Conservation (phyloP, 2,113 vertebrate species). For the Passer domesticus region DNA sequence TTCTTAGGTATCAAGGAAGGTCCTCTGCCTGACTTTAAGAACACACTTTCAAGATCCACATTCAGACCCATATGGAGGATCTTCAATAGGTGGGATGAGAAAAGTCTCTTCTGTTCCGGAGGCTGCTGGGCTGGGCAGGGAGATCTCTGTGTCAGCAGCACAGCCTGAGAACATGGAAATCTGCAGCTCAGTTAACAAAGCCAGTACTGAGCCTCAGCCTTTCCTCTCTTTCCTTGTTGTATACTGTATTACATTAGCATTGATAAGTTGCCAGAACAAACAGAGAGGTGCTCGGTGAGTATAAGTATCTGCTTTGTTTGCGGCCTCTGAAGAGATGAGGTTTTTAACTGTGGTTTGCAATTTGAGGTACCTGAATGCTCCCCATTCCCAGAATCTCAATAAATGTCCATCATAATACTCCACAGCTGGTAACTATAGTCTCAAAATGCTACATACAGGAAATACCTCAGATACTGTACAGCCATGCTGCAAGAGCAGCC, state of each 20-base stretch:
- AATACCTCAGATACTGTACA: neutral
- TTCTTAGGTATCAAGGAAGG: neutral
- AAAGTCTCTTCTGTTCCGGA: neutral
- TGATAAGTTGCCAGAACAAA: neutral
- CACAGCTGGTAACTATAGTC: neutral
- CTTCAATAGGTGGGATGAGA: neutral
- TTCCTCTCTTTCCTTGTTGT: neutral
- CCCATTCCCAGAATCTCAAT: neutral
- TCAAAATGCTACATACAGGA: neutral
- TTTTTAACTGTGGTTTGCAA: neutral
- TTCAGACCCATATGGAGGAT: neutral
- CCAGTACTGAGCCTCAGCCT: neutral
- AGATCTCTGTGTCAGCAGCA: neutral
- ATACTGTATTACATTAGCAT: neutral
- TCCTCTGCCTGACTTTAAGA: neutral
- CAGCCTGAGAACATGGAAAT: neutral
- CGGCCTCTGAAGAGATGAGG: neutral
- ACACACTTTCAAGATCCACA: neutral
- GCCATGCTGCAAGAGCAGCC: neutral
- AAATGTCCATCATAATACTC: neutral
- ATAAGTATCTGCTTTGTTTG: neutral
- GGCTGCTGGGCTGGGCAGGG: neutral
- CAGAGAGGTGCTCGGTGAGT: neutral
- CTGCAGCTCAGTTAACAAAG: neutral
- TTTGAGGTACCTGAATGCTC: neutral